Percentiles rank a stretch among this genome's conserved stretches.
phyloP scores from a whole-genome alignment of 2,113 vertebrate genomes.

The Eira barbara region DNA sequence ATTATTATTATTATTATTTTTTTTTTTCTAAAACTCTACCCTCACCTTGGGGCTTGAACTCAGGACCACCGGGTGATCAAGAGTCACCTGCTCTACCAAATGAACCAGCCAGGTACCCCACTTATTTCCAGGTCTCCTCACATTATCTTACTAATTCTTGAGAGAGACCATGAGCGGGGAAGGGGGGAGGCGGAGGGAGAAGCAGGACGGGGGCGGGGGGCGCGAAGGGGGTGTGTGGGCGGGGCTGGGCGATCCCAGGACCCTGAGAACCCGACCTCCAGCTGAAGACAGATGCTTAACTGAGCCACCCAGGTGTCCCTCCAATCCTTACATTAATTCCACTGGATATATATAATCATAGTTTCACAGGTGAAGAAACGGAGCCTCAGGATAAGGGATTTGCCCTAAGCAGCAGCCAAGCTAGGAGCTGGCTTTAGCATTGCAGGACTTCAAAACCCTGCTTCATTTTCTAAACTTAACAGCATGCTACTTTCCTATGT shows the following conservation, averaged over 20 bases:
- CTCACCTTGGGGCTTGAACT: neutral
- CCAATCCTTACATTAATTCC: neutral
- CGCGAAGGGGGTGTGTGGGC: fast-evolving
- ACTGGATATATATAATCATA: neutral
- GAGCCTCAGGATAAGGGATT: neutral
- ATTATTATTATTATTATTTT: neutral
- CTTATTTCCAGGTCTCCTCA: neutral
- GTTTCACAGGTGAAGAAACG: neutral
- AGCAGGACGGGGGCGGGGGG: no score
- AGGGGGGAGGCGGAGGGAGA: no score
- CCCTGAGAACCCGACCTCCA: no score
- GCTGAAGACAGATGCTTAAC: no score
- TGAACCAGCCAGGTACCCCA: neutral
- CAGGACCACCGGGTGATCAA: neutral
- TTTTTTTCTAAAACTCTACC: neutral
- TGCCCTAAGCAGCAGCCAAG: neutral
- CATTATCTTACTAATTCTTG: neutral
- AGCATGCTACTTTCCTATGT: neutral
- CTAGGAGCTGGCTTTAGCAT: neutral
- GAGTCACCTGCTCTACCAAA: neutral
- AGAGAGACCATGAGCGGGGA: no score
- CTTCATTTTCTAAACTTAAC: neutral
- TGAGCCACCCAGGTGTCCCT: neutral
- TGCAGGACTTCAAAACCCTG: neutral
- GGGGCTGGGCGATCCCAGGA: no score